phyloP scores from a whole-genome alignment of 2,113 vertebrate genomes.

The Aramus guarauna region DNA sequence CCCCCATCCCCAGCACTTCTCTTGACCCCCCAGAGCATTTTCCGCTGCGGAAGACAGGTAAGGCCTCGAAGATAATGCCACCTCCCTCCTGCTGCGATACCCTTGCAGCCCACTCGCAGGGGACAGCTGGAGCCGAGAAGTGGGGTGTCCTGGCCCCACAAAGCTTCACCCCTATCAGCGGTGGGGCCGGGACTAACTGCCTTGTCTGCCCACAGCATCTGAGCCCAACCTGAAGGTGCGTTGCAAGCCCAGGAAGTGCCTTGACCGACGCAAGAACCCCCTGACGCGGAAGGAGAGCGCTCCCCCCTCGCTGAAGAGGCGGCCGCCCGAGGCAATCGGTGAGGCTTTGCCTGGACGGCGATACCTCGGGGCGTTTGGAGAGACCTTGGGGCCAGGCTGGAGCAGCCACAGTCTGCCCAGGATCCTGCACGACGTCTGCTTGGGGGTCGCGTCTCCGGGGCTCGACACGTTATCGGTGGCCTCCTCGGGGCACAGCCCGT shows the following conservation, averaged over 20 bases:
- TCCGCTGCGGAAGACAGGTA: slow-evolving; percentile 87
- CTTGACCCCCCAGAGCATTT: slow-evolving; percentile 83
- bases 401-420: not conserved
- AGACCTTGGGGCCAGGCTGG: not conserved
- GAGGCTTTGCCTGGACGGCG: not conserved
- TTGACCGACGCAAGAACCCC: slow-evolving; percentile 87
- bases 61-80: not conserved
- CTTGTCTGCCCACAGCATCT: slow-evolving; percentile 72
- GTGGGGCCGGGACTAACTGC: not conserved
- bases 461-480: accelerated
- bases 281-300: slow-evolving; percentile 89
- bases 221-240: slow-evolving; percentile 94
- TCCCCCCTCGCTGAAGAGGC: slow-evolving; percentile 81
- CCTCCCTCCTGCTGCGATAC: accelerated
- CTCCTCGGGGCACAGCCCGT: not conserved
- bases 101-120: accelerated
- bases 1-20: slow-evolving; percentile 65
- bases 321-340: slow-evolving; percentile 81
- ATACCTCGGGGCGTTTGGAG: not conserved
- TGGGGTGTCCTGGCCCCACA: not conserved
- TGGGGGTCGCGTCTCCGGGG: accelerated
- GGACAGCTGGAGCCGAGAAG: accelerated
- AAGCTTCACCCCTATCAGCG: accelerated
- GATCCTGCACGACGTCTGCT: accelerated
- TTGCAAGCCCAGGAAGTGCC: slow-evolving; percentile 88